phyloP scores from a whole-genome alignment of 2,888 invertebrate species.

The Thumatha senex region DNA sequence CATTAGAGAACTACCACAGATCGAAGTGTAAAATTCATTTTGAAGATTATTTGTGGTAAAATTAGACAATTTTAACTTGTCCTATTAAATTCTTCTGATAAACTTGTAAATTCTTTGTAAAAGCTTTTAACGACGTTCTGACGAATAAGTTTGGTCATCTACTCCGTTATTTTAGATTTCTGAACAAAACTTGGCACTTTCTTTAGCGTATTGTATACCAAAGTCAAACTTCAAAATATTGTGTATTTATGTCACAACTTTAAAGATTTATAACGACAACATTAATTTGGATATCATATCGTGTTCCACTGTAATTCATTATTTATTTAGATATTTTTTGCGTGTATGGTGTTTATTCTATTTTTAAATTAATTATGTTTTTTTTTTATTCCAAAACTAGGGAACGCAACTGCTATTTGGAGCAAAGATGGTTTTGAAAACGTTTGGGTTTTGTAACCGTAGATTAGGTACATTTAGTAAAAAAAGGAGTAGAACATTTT shows the following conservation, averaged over 20 bases:
- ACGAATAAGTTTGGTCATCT: slow-evolving; percentile 31
- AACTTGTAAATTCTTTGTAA: slow-evolving; percentile 37
- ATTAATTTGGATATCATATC: slow-evolving; percentile 15
- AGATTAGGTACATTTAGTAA: no score
- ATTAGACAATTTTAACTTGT: slow-evolving; percentile 23
- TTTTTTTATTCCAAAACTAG: no score
- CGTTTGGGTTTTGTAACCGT: no score
- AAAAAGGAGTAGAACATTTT: no score
- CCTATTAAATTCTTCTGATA: slow-evolving; percentile 34
- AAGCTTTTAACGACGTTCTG: slow-evolving; percentile 37
- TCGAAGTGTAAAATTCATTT: slow-evolving; percentile 29
- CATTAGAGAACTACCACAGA: slow-evolving; percentile 18
- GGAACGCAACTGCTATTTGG: no score
- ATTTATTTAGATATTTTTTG: background rate
- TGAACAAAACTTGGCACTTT: slow-evolving; percentile 33
- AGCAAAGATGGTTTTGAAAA: no score
- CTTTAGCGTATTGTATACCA: slow-evolving; percentile 27
- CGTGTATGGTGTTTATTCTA: no score
- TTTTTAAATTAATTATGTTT: no score
- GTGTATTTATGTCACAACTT: slow-evolving; percentile 22
- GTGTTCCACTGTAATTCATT: slow-evolving; percentile 8
- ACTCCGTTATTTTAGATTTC: slow-evolving; percentile 31
- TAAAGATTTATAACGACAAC: slow-evolving; percentile 7
- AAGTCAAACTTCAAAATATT: slow-evolving; percentile 24
- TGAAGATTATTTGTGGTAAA: slow-evolving; percentile 30